A percentile compares a stretch with the other conserved stretches of the same genome.
Conservation (phyloP, 2,113 vertebrate genomes). For the Eurypyga helias region DNA sequence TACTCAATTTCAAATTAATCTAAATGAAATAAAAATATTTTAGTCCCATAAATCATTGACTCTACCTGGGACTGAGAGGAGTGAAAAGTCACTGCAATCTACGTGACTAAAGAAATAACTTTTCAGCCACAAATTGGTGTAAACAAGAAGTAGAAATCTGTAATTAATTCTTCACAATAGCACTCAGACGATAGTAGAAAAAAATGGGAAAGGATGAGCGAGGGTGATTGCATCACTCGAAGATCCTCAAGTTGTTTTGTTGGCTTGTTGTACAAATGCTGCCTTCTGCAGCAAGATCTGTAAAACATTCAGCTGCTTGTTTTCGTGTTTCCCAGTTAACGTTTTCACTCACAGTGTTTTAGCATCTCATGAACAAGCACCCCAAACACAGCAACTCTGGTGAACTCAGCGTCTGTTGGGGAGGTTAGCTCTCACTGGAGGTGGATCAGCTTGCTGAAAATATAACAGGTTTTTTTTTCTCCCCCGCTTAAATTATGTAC, state of each 20-base stretch:
- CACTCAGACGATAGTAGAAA: background rate
- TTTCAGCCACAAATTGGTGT: background rate
- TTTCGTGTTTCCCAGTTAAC: constrained; percentile 3
- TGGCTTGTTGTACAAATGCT: constrained; percentile 4
- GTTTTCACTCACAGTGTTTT: constrained; percentile 30
- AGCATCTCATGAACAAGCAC: constrained; percentile 11
- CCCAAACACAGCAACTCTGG: constrained; percentile 7
- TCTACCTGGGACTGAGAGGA: background rate
- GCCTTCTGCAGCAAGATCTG: constrained; percentile 6
- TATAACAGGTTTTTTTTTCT: background rate
- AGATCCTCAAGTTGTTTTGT: background rate
- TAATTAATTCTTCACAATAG: background rate
- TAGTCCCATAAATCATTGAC: background rate
- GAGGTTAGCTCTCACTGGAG: background rate
- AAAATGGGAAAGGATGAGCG: background rate
- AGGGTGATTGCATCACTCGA: background rate
- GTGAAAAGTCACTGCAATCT: background rate
- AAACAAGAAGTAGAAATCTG: background rate
- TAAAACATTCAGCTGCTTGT: constrained; percentile 20
- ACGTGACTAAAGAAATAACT: background rate
- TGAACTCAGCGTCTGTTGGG: background rate
- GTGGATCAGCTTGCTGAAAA: constrained; percentile 31
- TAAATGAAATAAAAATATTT: background rate
- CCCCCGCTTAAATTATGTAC: background rate
- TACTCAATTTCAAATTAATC: background rate